Percentiles rank a stretch among this genome's conserved stretches.
phyloP scores from a whole-genome alignment of 2,888 invertebrate genomes.

The Andricus quercusramuli region DNA sequence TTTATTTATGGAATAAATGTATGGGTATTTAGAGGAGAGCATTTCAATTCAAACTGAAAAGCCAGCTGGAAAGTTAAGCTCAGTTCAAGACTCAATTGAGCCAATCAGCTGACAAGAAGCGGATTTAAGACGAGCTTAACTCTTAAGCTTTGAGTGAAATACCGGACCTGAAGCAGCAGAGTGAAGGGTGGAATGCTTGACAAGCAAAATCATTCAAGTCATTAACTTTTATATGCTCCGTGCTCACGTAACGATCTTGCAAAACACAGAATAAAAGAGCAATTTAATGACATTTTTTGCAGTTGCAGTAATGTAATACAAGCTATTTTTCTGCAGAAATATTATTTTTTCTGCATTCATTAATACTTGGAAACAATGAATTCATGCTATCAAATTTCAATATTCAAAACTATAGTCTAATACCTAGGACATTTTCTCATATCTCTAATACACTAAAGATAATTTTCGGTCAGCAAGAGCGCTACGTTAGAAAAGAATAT shows the following conservation, averaged over 20 bases:
- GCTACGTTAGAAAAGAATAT: too few relatives aligned
- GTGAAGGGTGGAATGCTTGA: slow-evolving; percentile 33
- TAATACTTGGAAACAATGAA: background rate
- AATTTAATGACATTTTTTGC: slow-evolving; percentile 37
- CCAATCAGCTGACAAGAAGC: slow-evolving; percentile 38
- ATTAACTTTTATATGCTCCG: slow-evolving; percentile 35
- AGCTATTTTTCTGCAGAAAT: slow-evolving; percentile 17
- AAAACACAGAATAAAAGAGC: slow-evolving; percentile 34
- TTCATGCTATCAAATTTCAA: background rate
- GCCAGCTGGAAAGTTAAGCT: slow-evolving; percentile 11
- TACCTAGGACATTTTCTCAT: background rate
- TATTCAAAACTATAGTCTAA: background rate
- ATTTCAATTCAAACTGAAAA: slow-evolving; percentile 29
- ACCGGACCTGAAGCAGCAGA: slow-evolving; percentile 16
- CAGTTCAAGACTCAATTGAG: slow-evolving; percentile 40
- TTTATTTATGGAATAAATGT: slow-evolving; percentile 14
- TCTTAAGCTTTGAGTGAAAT: slow-evolving; percentile 38
- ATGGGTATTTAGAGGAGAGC: background rate
- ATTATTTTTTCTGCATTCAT: background rate
- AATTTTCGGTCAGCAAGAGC: too few relatives aligned
- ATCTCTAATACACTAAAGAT: too few relatives aligned
- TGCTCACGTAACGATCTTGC: slow-evolving; percentile 37
- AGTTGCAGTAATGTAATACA: slow-evolving; percentile 21
- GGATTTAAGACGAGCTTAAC: slow-evolving; percentile 35
- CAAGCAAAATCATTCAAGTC: slow-evolving; percentile 41